These are phyloP conservation scores for Holcopasites calliopsidis DNA, from an alignment of 1,140 invertebrate genomes.

Conservation along the genomic window DNA sequence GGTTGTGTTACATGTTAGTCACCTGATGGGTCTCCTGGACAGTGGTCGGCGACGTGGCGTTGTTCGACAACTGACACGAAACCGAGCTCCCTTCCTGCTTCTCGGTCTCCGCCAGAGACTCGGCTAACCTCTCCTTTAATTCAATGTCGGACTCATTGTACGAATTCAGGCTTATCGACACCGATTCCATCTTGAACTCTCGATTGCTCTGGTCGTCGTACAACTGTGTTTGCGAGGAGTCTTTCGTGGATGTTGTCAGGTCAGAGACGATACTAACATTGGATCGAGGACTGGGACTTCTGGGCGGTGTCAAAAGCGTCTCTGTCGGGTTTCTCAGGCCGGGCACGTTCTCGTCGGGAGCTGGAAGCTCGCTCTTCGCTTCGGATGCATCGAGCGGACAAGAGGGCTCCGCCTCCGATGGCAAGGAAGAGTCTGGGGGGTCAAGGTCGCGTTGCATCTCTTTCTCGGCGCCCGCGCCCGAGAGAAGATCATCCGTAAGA, in stretches of 20 bases:
- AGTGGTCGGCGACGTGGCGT: slow-evolving; percentile 49
- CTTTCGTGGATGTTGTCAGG: slow-evolving; percentile 60
- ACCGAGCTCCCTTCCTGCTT: slow-evolving; percentile 59
- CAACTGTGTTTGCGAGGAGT: slow-evolving; percentile 59
- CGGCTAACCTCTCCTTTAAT: slow-evolving; percentile 68
- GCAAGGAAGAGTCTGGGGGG: slow-evolving; percentile 47
- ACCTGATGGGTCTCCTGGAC: slow-evolving; percentile 73
- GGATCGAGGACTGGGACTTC: slow-evolving; percentile 58
- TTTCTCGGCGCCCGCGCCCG: slow-evolving; percentile 40
- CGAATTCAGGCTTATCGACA: slow-evolving; percentile 62
- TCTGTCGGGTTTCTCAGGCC: slow-evolving; percentile 49
- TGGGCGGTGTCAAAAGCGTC: slow-evolving; percentile 58
- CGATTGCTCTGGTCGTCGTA: slow-evolving; percentile 58
- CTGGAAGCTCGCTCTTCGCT: slow-evolving; percentile 19
- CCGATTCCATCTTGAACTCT: slow-evolving; percentile 62
- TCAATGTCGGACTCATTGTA: slow-evolving; percentile 68
- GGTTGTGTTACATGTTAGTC: slow-evolving; percentile 74
- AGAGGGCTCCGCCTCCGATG: slow-evolving; percentile 61
- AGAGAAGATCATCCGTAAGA: slow-evolving; percentile 41
- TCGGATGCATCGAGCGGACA: slow-evolving; percentile 26
- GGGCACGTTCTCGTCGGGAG: slow-evolving; percentile 26
- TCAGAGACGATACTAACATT: slow-evolving; percentile 39
- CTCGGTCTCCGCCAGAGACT: slow-evolving; percentile 55
- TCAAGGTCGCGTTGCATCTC: slow-evolving; percentile 3
- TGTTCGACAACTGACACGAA: slow-evolving; percentile 65